A percentile compares a stretch with the other conserved stretches of the same genome.
Evolutionary conservation across 1,140 invertebrate genomes (phyloP).

Genomic region (Mycetomoellerius zeteki): DNA sequence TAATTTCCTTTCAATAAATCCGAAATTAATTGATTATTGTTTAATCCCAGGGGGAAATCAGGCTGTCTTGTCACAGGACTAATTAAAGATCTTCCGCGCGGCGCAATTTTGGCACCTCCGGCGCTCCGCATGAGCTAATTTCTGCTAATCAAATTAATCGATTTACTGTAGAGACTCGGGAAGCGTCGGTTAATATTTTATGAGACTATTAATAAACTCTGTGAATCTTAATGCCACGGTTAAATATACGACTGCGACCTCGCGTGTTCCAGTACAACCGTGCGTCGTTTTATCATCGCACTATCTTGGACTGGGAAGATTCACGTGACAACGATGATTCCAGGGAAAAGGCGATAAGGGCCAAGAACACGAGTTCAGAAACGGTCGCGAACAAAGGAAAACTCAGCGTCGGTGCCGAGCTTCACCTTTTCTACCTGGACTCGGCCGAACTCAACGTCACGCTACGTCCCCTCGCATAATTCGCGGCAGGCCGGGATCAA

Average conservation of each 20-base stretch:
- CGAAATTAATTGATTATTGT: background rate
- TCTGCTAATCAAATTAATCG: background rate
- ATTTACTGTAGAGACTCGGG: background rate
- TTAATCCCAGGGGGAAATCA: background rate
- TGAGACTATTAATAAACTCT: background rate
- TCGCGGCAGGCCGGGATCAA: background rate
- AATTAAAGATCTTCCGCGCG: background rate
- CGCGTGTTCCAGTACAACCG: background rate
- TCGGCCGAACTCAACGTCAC: background rate
- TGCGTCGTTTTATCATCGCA: background rate
- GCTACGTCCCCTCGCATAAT: conserved; percentile 16
- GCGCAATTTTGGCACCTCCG: background rate
- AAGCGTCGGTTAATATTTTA: background rate
- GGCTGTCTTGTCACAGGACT: background rate
- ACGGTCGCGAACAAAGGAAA: background rate
- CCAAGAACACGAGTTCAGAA: background rate
- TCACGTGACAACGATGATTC: conserved; percentile 10
- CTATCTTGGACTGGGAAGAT: background rate
- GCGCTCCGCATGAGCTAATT: background rate
- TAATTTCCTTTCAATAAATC: background rate
- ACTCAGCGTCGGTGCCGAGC: background rate
- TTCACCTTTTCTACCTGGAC: conserved; percentile 8
- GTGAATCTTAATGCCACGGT: conserved; percentile 28
- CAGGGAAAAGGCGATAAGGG: background rate
- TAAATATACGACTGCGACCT: conserved; percentile 28